Conservation (phyloP, 2,888 invertebrate genomes). For the Cerastoderma edule region DNA sequence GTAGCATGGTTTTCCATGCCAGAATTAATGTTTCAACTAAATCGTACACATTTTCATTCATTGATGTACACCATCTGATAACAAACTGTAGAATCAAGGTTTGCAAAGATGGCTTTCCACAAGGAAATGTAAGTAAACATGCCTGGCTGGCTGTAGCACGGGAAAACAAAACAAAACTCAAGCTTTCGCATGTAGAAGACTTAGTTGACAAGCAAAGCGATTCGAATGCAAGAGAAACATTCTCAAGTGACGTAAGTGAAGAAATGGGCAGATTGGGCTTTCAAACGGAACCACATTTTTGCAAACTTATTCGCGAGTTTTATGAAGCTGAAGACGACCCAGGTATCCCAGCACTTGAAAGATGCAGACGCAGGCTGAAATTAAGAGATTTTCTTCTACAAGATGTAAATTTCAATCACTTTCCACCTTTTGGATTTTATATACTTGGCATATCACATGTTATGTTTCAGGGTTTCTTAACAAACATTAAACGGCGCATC, state of each 20-base stretch:
- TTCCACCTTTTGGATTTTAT: conserved; percentile 44
- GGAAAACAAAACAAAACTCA: conserved; percentile 26
- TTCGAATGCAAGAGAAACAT: conserved; percentile 34
- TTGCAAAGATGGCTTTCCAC: conserved; percentile 38
- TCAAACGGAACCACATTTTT: conserved; percentile 32
- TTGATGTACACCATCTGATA: conserved; percentile 41
- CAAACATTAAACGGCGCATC: conserved; percentile 44
- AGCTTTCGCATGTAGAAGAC: conserved; percentile 41
- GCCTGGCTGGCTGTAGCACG: conserved; percentile 39
- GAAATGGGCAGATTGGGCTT: background rate
- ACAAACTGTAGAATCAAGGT: conserved; percentile 32
- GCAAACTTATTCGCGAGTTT: conserved; percentile 30
- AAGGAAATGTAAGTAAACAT: conserved; percentile 26
- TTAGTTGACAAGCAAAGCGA: conserved; percentile 47
- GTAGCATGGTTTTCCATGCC: conserved; percentile 41
- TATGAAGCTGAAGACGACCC: conserved; percentile 43
- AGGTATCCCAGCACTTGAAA: conserved; percentile 29
- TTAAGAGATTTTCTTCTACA: conserved; percentile 35
- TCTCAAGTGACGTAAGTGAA: conserved; percentile 24
- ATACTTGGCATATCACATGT: conserved; percentile 42
- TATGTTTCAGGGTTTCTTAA: conserved; percentile 46
- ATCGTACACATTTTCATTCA: conserved; percentile 29
- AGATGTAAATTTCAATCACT: conserved; percentile 35
- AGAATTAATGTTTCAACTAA: conserved; percentile 31
- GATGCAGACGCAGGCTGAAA: conserved; percentile 32